Evolutionary conservation across 92 coral and sea anemone genomes (phyloP), one percentile per base, ranked within the genome.

Genomic region (Pocillopora meandrina): DNA sequence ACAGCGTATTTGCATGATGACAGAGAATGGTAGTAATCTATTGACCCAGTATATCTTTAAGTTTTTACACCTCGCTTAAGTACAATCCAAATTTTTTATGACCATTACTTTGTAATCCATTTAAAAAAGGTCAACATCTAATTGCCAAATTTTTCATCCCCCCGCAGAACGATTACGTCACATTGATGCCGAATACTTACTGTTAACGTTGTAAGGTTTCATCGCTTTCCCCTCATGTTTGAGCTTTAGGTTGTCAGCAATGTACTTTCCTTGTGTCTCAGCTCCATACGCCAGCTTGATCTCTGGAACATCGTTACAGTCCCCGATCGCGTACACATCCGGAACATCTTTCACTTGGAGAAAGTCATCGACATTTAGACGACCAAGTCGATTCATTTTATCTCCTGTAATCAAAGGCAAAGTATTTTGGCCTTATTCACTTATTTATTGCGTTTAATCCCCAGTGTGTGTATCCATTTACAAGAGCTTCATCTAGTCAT

Each of bases 281-380:
- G 98, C 97, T 0, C 92, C 91, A 47, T 90, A 86, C 15, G 95
- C 98, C 15, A 95, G 94, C 76, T 95, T 95, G 88, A 91, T 90
- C 85, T 95, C 98, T n/a, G 98, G 95, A 2, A 90, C 84, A 77
- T 93, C 85, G 60, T 88, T 90, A 79, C 98, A 95, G 78, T 95
- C 98, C 68, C 98, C 98, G 87, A 95, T 94, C 15, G 98, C 98
- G 71, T 92, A 95, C n/a, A 95, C 97, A 82, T 95, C 95, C 13
- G 92, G 82, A 2, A 90, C 84, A 33, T 93, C 98, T 80, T 93
- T 90, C 17, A 95, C 96, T 75, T 93, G 94, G 9, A 95, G 84
- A 79, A 82, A 95, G 74, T 90, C 89, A 62, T 93, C 98, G 16
- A 95, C 98, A 65, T 73, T 92, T 18, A 95, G 90, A 59, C 95